phyloP scores from a whole-genome alignment of 2,888 invertebrate species.

The Mylabris sibirica region DNA sequence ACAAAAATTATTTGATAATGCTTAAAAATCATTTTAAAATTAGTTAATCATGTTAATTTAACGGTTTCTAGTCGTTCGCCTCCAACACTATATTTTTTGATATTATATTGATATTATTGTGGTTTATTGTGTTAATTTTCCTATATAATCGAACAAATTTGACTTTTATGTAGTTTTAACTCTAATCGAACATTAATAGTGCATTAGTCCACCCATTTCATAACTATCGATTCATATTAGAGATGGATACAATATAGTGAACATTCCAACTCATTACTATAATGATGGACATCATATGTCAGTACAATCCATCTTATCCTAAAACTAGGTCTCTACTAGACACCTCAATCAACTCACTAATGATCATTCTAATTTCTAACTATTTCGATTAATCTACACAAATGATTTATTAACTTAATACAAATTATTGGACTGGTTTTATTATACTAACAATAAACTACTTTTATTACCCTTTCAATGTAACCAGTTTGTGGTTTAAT shows the following conservation, averaged over 20 bases:
- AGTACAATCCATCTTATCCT: not conserved
- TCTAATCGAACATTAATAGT: not conserved
- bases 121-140: not conserved
- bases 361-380: not conserved
- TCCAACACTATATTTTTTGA: not conserved
- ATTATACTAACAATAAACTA: not conserved
- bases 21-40: too few relatives aligned
- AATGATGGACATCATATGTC: constrained; percentile 9
- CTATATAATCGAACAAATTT: not conserved
- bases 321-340: not conserved
- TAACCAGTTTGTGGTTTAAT: not conserved
- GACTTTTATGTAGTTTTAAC: not conserved
- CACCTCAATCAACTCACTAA: not conserved
- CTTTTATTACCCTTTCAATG: not conserved
- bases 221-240: not conserved
- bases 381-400: not conserved
- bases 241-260: not conserved
- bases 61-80: not conserved
- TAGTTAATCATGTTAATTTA: too few relatives aligned
- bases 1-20: too few relatives aligned
- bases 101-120: too few relatives aligned
- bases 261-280: not conserved
- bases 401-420: not conserved
- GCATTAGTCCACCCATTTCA: not conserved
- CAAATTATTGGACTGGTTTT: not conserved